Evolutionary conservation across 64 coral and sea anemone species (phyloP), one percentile per base, ranked within the genome.

Genomic region (Montipora foliosa): DNA sequence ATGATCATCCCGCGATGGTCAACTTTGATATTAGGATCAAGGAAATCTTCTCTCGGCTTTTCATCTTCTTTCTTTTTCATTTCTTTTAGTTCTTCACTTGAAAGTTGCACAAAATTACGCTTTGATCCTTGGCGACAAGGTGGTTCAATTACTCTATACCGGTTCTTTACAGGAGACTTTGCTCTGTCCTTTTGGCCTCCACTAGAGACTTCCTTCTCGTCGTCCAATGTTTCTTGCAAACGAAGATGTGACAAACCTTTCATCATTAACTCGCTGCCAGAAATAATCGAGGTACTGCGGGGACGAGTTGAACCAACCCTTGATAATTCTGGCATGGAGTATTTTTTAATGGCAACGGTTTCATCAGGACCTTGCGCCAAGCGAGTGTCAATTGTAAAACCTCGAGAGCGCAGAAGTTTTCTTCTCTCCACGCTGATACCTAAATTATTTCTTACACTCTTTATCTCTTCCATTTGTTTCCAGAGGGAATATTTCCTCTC

Each of bases 131-230:
- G 90, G 14, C 83, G 67, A 70, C 91, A 60, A 8, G 94, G 94
- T 47, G 94, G 94, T 70, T 95, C 81, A 60, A 95, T 95, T 82
- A 87, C 76, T 59, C 94, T 82, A 74, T 87, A 95, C 59, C 67
- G 90, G 53, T 68, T 50, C 53, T 64, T 82, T 74, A 21, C 80
- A 45, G 37, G 79, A 70, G 49, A 70, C 17, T 49, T 22, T 6
- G 64, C 17, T 78, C n/a, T 5, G 47, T 22, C 59, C 16, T 12
- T 17, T 47, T 67, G 21, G 69, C 47, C 51, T 9, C 51, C 49
- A n/a, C 45, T 17, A 2, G 14, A 2, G 3, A 9, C 37, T 53
- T 80, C 44, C 45, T 19, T 45, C 61, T 93, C 48, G 47, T 2
- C 50, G 78, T 61, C 82, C 79, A 10, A 8, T 64, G 11, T 37